These are phyloP conservation scores for Eustalomyia histrio DNA, from an alignment of 2,888 invertebrate species.

Conservation along the genomic window DNA sequence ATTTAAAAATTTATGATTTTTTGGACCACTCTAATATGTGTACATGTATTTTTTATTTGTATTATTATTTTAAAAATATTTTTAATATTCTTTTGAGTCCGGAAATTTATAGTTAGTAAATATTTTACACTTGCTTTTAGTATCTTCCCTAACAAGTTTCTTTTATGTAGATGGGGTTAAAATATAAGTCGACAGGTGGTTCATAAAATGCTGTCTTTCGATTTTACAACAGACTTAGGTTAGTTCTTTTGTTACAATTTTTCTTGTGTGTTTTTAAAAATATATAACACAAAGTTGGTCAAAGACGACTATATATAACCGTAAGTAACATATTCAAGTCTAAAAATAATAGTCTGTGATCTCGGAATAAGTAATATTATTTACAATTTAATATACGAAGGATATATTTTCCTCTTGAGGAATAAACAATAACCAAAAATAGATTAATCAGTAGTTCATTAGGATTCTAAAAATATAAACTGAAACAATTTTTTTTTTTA, in stretches of 20 bases:
- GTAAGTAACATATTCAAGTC: not conserved
- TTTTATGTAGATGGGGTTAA: slow-evolving; percentile 25
- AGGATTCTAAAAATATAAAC: too few species aligned
- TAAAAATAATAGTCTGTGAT: not conserved
- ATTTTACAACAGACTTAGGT: slow-evolving; percentile 73
- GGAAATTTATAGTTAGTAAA: not conserved
- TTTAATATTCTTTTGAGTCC: slow-evolving; percentile 1
- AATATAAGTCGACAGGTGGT: slow-evolving; percentile 73
- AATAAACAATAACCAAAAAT: too few species aligned
- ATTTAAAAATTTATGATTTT: too few species aligned
- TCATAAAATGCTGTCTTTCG: slow-evolving; percentile 74
- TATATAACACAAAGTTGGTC: not conserved
- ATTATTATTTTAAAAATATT: not conserved
- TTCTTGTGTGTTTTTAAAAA: slow-evolving; percentile 37
- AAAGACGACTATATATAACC: not conserved
- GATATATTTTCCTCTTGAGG: too few species aligned
- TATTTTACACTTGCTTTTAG: not conserved
- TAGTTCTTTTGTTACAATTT: slow-evolving; percentile 39
- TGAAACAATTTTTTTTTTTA: too few species aligned
- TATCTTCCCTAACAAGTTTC: slow-evolving; percentile 5
- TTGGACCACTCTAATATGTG: too few species aligned
- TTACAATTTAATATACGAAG: too few species aligned
- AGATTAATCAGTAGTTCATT: too few species aligned
- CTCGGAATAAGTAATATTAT: too few species aligned
- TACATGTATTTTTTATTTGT: too few species aligned